Percentiles rank a stretch among this genome's conserved stretches.
Conservation (phyloP, 2,113 vertebrate genomes). For the Microtus oregoni region DNA sequence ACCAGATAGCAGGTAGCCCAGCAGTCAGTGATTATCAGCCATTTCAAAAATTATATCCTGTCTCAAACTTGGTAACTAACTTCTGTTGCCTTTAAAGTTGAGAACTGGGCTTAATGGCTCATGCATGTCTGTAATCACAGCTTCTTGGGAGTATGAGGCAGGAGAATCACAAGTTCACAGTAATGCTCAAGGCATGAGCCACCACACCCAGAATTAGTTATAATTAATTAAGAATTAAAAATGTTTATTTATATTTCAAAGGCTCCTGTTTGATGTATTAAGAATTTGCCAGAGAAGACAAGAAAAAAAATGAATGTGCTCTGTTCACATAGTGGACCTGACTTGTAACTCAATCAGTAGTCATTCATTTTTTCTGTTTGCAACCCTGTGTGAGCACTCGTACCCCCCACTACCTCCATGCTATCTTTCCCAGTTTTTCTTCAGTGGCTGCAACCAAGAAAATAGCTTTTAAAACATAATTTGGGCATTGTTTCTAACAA, state of each 20-base stretch:
- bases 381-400: not conserved
- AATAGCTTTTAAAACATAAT: constrained; percentile 47
- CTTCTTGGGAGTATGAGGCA: not conserved
- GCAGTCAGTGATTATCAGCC: constrained; percentile 33
- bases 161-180: not conserved
- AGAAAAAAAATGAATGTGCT: constrained; percentile 41
- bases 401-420: not conserved
- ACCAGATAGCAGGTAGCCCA: not conserved
- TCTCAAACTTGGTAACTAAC: constrained; percentile 11
- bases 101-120: not conserved
- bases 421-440: not conserved
- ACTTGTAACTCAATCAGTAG: not conserved
- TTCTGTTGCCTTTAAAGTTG: constrained; percentile 43
- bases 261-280: constrained; percentile 44
- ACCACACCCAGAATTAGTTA: not conserved
- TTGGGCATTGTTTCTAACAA: constrained; percentile 3
- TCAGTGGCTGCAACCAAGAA: not conserved
- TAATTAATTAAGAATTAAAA: not conserved
- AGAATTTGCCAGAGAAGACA: constrained; percentile 14
- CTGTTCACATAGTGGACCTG: not conserved
- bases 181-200: not conserved
- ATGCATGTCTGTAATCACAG: not conserved
- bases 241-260: constrained; percentile 22
- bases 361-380: not conserved
- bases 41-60: constrained; percentile 32